Conservation (phyloP, 2,797 vertebrate genomes). For the Melanotaenia boesemani region DNA sequence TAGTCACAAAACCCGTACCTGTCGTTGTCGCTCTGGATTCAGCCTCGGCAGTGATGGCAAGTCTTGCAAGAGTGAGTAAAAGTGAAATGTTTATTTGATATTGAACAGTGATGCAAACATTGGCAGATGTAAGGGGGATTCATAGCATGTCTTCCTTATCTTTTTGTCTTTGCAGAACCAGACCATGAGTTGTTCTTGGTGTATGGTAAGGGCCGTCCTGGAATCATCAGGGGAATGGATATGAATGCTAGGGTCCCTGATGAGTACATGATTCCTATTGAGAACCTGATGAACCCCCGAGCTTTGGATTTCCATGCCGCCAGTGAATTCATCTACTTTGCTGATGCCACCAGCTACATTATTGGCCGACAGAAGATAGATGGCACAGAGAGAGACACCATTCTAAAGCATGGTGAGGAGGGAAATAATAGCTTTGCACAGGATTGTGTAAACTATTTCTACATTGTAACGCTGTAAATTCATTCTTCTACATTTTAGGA, state of each 20-base stretch:
- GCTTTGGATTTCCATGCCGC: slow-evolving; percentile 95
- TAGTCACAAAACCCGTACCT: slow-evolving; percentile 97
- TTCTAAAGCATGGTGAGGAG: slow-evolving; percentile 91
- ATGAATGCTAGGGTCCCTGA: slow-evolving; percentile 94
- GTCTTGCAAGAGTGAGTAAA: slow-evolving; percentile 96
- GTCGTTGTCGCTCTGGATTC: slow-evolving; percentile 96
- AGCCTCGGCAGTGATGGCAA: slow-evolving; percentile 97
- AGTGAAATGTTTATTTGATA: background rate
- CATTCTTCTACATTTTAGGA: background rate
- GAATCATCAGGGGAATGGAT: slow-evolving; percentile 97
- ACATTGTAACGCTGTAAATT: slow-evolving; percentile 18
- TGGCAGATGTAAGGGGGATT: background rate
- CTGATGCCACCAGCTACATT: slow-evolving; percentile 95
- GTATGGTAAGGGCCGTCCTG: slow-evolving; percentile 95
- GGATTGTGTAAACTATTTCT: background rate
- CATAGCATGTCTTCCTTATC: background rate
- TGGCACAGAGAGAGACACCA: slow-evolving; percentile 92
- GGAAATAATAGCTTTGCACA: slow-evolving; percentile 2
- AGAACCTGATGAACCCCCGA: slow-evolving; percentile 97
- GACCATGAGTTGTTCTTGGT: slow-evolving; percentile 97
- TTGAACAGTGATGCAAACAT: background rate
- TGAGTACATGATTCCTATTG: slow-evolving; percentile 98
- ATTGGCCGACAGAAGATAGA: slow-evolving; percentile 98
- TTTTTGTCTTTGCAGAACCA: slow-evolving; percentile 83
- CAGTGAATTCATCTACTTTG: slow-evolving; percentile 96